Evolutionary conservation across 37 sponge, comb jelly and placozoan species (phyloP).

Genomic region (Halisarca cf. caerulea): DNA sequence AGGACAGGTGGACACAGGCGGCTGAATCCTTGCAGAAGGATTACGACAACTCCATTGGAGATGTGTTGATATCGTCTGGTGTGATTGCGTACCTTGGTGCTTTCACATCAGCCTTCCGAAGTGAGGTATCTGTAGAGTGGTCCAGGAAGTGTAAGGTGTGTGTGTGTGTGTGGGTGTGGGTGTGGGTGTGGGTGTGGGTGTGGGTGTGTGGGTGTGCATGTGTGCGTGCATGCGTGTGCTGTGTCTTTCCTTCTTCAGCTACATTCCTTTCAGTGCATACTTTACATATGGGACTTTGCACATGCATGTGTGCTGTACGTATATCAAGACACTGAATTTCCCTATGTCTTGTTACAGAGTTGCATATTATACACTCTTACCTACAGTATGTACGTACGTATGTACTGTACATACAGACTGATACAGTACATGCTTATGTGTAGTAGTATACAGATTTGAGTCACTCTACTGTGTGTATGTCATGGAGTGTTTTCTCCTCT

Average conservation of each 20-base stretch:
- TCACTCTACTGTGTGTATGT: background rate
- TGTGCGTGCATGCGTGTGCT: background rate
- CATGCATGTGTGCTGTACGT: too few species aligned
- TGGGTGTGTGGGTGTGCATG: background rate
- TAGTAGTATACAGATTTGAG: too few species aligned
- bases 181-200: background rate
- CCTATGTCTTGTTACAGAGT: too few species aligned
- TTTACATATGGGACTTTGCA: too few species aligned
- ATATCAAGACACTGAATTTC: too few species aligned
- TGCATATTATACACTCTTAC: background rate
- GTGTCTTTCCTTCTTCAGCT: too few species aligned
- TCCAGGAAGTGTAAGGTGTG: conserved; percentile 73
- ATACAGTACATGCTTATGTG: too few species aligned
- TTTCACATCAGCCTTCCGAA: conserved; percentile 90
- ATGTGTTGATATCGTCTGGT: conserved; percentile 95
- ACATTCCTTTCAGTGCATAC: too few species aligned
- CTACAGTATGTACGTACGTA: too few species aligned
- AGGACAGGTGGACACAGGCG: conserved; percentile 90
- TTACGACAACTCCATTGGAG: conserved; percentile 96
- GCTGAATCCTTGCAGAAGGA: conserved; percentile 80
- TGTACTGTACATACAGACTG: too few species aligned
- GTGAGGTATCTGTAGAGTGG: conserved; percentile 75
- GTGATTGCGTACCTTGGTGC: conserved; percentile 98
- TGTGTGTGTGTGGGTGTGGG: background rate
- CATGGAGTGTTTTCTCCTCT: background rate